Evolutionary conservation across 1,140 invertebrate genomes (phyloP).

Genomic region (Heliconius melpomene): DNA sequence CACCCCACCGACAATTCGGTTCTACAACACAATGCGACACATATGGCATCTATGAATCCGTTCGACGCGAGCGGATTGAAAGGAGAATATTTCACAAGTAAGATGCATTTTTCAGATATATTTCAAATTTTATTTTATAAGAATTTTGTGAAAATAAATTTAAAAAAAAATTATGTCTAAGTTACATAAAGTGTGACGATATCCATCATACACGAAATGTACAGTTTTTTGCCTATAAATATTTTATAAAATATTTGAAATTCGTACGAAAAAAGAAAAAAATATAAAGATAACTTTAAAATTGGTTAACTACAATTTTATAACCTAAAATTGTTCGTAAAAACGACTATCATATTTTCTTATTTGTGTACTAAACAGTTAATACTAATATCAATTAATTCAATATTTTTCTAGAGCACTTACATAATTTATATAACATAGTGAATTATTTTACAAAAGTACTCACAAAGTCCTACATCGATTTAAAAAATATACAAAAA

Average conservation of each 20-base stretch:
- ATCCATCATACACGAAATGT: too few relatives aligned
- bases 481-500: background rate
- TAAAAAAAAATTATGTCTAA: too few relatives aligned
- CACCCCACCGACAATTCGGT: slow-evolving; percentile 46
- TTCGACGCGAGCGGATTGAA: slow-evolving; percentile 48
- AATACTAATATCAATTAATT: background rate
- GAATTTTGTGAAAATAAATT: too few relatives aligned
- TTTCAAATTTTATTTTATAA: background rate
- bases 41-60: slow-evolving; percentile 42
- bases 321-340: background rate
- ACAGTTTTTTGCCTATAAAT: too few relatives aligned
- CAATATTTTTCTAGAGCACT: too few relatives aligned
- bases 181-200: too few relatives aligned
- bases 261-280: background rate
- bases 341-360: background rate
- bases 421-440: too few relatives aligned
- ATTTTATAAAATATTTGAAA: too few relatives aligned
- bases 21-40: slow-evolving; percentile 40
- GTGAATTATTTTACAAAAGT: too few relatives aligned
- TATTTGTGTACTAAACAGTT: background rate
- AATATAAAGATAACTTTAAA: background rate
- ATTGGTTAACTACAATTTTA: background rate
- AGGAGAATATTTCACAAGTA: slow-evolving; percentile 60
- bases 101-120: slow-evolving; percentile 35
- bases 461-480: too few relatives aligned